A percentile compares a stretch with the other conserved stretches of the same genome.
Evolutionary conservation across 2,113 vertebrate species (phyloP).

Genomic region (Apteryx owenii): DNA sequence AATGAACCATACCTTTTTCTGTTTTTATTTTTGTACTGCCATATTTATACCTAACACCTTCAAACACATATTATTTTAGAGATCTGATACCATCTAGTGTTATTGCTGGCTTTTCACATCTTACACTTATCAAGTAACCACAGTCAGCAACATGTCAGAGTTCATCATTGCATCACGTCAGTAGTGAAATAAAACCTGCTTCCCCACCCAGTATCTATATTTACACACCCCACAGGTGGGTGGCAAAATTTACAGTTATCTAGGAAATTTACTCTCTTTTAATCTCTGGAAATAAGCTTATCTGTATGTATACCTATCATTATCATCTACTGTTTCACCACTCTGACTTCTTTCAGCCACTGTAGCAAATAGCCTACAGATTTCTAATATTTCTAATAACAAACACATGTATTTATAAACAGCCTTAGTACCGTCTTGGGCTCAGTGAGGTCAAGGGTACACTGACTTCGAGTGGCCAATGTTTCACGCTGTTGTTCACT

Average conservation of each 20-base stretch:
- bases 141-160: constrained; percentile 67
- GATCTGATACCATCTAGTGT: constrained; percentile 55
- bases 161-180: constrained; percentile 55
- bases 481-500: neutral
- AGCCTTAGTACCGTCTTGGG: neutral
- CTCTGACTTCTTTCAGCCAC: constrained; percentile 44
- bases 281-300: constrained; percentile 51
- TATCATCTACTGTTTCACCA: neutral
- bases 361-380: constrained; percentile 38
- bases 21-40: constrained; percentile 33
- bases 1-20: constrained; percentile 31
- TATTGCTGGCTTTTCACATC: constrained; percentile 59
- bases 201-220: constrained; percentile 52
- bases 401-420: constrained; percentile 32
- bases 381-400: neutral
- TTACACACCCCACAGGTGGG: constrained; percentile 64
- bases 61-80: constrained; percentile 56
- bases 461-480: neutral
- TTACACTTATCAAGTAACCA: constrained; percentile 72
- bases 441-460: neutral
- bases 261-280: constrained; percentile 50
- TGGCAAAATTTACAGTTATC: constrained; percentile 54
- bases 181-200: constrained; percentile 47
- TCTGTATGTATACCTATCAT: neutral
- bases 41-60: constrained; percentile 37